These are phyloP conservation scores for Phataginus tetradactyla DNA, from an alignment of 2,797 vertebrate species.

Conservation along the genomic window DNA sequence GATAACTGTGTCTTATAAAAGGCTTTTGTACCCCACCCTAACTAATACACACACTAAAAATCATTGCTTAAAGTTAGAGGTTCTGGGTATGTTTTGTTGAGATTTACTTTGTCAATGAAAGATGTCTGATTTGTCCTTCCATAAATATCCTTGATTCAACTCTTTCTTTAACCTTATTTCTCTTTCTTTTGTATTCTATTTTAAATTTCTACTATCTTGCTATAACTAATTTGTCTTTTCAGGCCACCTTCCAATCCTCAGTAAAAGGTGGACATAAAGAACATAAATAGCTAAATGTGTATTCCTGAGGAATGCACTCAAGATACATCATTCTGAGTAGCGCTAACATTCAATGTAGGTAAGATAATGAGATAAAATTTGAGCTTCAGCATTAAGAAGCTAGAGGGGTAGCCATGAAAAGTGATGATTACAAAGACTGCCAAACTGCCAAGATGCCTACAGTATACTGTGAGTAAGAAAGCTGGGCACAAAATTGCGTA, in stretches of 20 bases:
- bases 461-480: neutral
- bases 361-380: constrained; percentile 61
- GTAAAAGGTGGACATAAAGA: neutral
- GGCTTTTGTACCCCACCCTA: neutral
- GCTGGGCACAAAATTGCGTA: neutral
- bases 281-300: constrained; percentile 39
- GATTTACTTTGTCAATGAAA: neutral
- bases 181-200: neutral
- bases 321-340: neutral
- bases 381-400: constrained; percentile 51
- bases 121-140: neutral
- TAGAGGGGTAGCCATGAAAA: constrained; percentile 52
- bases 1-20: neutral
- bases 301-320: neutral
- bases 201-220: neutral
- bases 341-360: neutral
- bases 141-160: neutral
- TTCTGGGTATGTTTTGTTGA: neutral
- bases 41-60: neutral
- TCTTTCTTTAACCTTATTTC: neutral
- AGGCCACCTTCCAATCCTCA: neutral
- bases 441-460: constrained; percentile 47
- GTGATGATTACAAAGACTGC: neutral
- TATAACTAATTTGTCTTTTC: constrained; percentile 27
- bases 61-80: neutral